phyloP scores from a whole-genome alignment of 1,140 invertebrate species.

The Saccostrea glomerata region DNA sequence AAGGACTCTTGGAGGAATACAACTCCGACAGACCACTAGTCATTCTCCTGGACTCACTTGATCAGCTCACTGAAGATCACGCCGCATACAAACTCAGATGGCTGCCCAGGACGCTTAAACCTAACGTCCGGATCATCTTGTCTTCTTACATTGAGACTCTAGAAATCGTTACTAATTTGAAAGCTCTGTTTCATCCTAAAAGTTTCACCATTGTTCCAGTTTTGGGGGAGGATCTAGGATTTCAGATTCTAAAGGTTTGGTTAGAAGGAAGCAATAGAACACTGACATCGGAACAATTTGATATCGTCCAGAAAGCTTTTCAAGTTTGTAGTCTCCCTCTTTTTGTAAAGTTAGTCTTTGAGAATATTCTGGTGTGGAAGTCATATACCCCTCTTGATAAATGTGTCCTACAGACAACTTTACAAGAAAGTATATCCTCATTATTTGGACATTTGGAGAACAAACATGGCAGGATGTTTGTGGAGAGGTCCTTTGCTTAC shows the following conservation, averaged over 20 bases:
- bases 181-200: constrained; percentile 84
- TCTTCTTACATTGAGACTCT: constrained; percentile 63
- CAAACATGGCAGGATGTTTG: constrained; percentile 67
- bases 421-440: constrained; percentile 97
- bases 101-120: constrained; percentile 65
- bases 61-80: constrained; percentile 66
- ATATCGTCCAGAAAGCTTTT: constrained; percentile 66
- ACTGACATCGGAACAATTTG: constrained; percentile 65
- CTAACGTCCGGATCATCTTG: constrained; percentile 68
- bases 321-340: constrained; percentile 69
- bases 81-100: constrained; percentile 67
- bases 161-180: constrained; percentile 52
- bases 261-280: constrained; percentile 59
- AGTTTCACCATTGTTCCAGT: constrained; percentile 65
- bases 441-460: constrained; percentile 70
- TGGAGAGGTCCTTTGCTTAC: constrained; percentile 82
- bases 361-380: constrained; percentile 68
- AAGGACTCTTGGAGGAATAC: constrained; percentile 50
- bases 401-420: constrained; percentile 59
- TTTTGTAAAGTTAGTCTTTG: constrained; percentile 70
- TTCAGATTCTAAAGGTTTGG: constrained; percentile 68
- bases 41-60: constrained; percentile 71
- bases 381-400: constrained; percentile 63
- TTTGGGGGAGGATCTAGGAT: constrained; percentile 60
- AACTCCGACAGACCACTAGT: constrained; percentile 64